phyloP scores from a whole-genome alignment of 2,113 vertebrate genomes.

The Scolopax mira region DNA sequence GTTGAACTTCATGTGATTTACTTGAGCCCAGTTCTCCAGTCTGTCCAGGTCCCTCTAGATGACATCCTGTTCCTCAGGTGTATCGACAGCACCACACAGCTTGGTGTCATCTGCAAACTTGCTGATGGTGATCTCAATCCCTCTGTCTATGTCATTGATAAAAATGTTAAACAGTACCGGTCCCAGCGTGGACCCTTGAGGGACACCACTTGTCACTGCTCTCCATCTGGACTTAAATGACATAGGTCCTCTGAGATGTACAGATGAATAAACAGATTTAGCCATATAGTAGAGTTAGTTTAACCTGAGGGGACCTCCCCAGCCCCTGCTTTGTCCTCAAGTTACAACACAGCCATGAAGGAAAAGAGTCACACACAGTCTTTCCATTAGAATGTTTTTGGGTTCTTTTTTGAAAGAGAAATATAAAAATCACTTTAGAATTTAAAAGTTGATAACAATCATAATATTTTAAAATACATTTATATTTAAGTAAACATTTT shows the following conservation, averaged over 20 bases:
- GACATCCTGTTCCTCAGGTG: too few species aligned
- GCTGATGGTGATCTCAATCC: too few species aligned
- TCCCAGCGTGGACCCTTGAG: too few species aligned
- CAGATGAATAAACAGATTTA: not conserved
- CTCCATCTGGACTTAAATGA: too few species aligned
- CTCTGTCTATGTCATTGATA: too few species aligned
- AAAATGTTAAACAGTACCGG: too few species aligned
- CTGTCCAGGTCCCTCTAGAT: too few species aligned
- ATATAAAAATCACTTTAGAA: not conserved
- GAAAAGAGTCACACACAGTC: not conserved
- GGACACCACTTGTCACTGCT: too few species aligned
- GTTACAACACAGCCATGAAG: not conserved
- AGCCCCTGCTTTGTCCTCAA: not conserved
- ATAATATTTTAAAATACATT: not conserved
- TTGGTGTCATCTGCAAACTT: too few species aligned
- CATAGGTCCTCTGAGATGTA: not conserved
- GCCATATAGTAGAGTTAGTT: not conserved
- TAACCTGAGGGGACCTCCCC: not conserved
- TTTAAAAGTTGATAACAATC: not conserved
- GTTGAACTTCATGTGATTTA: too few species aligned
- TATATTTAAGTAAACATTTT: not conserved
- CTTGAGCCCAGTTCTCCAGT: too few species aligned
- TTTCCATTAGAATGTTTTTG: not conserved
- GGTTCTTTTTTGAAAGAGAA: not conserved
- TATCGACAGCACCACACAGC: too few species aligned